Evolutionary conservation across 2,797 vertebrate genomes (phyloP).

Genomic region (Babyrousa celebensis): DNA sequence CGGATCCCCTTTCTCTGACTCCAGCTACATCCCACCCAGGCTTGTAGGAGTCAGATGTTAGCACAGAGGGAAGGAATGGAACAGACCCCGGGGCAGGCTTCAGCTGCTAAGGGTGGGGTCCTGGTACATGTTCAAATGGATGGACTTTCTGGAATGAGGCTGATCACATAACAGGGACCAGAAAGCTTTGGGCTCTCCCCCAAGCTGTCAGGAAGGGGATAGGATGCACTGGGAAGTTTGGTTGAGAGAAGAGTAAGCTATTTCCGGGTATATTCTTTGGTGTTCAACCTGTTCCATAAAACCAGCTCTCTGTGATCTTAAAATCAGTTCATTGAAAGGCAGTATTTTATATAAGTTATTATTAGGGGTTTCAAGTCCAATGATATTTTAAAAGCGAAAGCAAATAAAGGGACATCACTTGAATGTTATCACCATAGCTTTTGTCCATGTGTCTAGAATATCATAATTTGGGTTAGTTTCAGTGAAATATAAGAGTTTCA

Average conservation of each 20-base stretch:
- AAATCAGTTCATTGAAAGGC: conserved; percentile 17
- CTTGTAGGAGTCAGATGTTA: neutral
- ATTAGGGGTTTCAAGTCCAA: conserved; percentile 17
- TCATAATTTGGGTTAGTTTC: neutral
- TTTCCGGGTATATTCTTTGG: rapidly evolving
- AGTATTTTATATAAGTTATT: conserved; percentile 25
- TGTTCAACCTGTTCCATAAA: conserved; percentile 36
- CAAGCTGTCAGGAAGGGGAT: neutral
- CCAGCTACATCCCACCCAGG: too few relatives aligned
- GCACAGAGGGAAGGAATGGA: neutral
- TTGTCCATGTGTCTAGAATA: neutral
- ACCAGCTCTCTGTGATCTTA: neutral
- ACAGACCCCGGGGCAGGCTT: neutral
- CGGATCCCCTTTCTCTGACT: neutral
- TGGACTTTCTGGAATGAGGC: neutral
- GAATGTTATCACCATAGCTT: neutral
- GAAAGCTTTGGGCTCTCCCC: neutral
- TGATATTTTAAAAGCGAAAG: conserved; percentile 40
- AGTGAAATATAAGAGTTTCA: conserved; percentile 33
- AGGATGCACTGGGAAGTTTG: neutral
- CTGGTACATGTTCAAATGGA: neutral
- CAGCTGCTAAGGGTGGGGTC: neutral
- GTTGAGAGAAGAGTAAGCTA: neutral
- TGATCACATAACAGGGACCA: neutral
- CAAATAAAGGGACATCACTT: neutral